These are phyloP conservation scores for Drosophila longiperda DNA, from an alignment of 2,888 invertebrate species.

Conservation along the genomic window DNA sequence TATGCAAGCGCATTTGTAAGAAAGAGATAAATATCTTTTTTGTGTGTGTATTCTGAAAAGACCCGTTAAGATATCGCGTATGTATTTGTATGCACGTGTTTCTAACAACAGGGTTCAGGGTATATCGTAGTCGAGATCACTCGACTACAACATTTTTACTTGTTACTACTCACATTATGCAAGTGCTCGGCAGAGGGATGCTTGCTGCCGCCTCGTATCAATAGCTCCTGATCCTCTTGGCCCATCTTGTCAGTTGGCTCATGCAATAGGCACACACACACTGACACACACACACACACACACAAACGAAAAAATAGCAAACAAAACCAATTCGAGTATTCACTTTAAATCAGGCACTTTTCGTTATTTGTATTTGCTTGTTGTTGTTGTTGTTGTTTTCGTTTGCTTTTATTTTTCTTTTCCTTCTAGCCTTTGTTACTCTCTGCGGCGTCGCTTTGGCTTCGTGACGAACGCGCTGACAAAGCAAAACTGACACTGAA, in stretches of 20 bases:
- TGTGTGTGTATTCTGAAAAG: too few species aligned
- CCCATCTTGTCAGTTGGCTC: conserved; percentile 65
- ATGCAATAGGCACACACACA: conserved; percentile 1
- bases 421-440: conserved; percentile 7
- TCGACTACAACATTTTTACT: too few species aligned
- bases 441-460: conserved; percentile 11
- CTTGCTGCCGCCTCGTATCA: conserved; percentile 75
- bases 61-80: too few species aligned
- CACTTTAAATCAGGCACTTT: conserved; percentile 12
- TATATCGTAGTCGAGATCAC: too few species aligned
- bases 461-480: conserved; percentile 70
- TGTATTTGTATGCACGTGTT: too few species aligned
- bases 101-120: too few species aligned
- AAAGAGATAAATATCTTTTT: too few species aligned
- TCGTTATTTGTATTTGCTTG: neutral
- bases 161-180: conserved; percentile 71
- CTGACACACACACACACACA: conserved; percentile 4
- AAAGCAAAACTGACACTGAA: conserved; percentile 71
- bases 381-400: neutral
- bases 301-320: neutral
- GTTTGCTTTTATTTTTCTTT: neutral
- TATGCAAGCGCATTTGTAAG: too few species aligned
- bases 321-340: conserved; percentile 1
- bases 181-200: conserved; percentile 78
- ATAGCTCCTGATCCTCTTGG: conserved; percentile 82